Conservation (phyloP, 1,140 invertebrate species). For the Samia ricini region DNA sequence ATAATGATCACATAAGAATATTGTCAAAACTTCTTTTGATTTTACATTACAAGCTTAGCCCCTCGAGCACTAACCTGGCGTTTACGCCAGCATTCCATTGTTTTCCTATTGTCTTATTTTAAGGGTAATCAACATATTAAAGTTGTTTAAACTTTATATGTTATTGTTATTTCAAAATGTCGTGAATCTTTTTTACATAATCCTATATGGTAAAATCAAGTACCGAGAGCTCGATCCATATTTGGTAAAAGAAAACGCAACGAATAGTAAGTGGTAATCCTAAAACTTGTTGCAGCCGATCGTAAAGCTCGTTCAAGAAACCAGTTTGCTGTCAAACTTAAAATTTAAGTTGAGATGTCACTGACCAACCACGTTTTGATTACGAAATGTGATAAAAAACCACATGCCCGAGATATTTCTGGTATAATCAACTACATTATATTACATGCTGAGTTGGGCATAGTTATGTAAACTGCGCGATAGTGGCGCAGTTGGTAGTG, state of each 20-base stretch:
- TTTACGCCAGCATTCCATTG: no score
- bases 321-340: background rate
- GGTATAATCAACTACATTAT: no score
- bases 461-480: no score
- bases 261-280: background rate
- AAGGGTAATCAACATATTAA: background rate
- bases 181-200: background rate
- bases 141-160: background rate
- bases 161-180: background rate
- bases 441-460: no score
- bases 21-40: no score
- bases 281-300: background rate
- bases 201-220: background rate
- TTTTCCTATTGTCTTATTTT: no score
- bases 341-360: background rate
- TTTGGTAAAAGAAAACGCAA: background rate
- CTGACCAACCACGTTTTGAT: slow-evolving; percentile 1
- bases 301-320: background rate
- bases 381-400: background rate
- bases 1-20: no score
- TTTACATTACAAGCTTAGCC: no score
- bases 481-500: no score
- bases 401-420: background rate
- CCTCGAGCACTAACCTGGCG: no score
- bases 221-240: background rate